phyloP scores from a whole-genome alignment of 53 echinoderm and acorn worm species.

The Paracentrotus lividus region DNA sequence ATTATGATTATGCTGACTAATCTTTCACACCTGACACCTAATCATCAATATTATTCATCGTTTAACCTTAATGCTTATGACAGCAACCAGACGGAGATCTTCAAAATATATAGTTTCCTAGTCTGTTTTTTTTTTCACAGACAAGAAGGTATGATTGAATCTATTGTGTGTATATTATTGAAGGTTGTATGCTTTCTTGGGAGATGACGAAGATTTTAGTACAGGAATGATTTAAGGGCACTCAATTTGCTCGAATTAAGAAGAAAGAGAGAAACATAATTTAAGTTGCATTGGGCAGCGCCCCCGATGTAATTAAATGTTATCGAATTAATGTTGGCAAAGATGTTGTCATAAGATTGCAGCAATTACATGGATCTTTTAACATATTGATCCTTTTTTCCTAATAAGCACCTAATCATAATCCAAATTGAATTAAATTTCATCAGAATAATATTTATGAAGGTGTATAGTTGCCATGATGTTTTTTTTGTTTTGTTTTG shows the following conservation, averaged over 20 bases:
- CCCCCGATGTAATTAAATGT: neutral
- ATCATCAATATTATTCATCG: neutral
- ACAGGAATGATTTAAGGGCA: neutral
- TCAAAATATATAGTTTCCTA: neutral
- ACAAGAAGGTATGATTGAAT: too few species aligned
- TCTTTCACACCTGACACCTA: slow-evolving; percentile 2
- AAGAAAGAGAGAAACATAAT: neutral
- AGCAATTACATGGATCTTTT: neutral
- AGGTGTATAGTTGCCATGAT: neutral
- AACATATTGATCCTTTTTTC: neutral
- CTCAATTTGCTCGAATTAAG: neutral
- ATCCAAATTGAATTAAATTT: neutral
- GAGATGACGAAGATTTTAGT: too few species aligned
- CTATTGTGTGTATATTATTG: too few species aligned
- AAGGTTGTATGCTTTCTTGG: too few species aligned
- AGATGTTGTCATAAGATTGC: neutral
- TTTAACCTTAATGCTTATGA: neutral
- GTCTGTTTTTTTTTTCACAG: too few species aligned
- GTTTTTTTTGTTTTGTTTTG: neutral
- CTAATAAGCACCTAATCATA: neutral
- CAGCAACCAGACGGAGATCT: neutral
- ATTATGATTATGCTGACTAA: neutral
- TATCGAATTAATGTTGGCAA: neutral
- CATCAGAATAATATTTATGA: neutral
- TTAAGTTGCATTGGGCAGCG: neutral